phyloP scores from a whole-genome alignment of 2,113 vertebrate species.

The Pica pica region DNA sequence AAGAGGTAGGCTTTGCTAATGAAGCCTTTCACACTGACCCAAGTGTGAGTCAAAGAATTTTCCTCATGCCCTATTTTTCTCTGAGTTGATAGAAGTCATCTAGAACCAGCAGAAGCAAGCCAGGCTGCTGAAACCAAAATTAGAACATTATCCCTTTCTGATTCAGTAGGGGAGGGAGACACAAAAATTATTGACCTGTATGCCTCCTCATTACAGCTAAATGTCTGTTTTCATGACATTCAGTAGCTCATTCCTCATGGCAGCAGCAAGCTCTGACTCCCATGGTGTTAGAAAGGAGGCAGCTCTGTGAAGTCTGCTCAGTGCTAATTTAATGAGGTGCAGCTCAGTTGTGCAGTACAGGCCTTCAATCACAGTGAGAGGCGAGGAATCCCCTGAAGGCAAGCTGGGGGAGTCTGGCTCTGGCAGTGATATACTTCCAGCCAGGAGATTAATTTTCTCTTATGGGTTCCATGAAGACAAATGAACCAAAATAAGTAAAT shows the following conservation, averaged over 20 bases:
- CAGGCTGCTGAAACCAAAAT: background rate
- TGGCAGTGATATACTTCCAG: background rate
- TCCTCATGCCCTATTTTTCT: background rate
- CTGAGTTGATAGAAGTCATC: background rate
- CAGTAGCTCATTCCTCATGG: background rate
- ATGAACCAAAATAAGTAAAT: background rate
- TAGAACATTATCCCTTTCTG: background rate
- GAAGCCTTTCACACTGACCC: background rate
- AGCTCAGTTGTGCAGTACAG: background rate
- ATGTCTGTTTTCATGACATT: background rate
- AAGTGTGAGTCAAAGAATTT: background rate
- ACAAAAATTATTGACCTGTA: background rate
- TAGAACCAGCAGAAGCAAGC: background rate
- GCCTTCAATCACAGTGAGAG: slow-evolving; percentile 1
- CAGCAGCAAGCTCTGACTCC: background rate
- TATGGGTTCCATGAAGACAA: slow-evolving; percentile 8
- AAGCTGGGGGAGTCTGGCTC: background rate
- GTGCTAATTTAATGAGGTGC: slow-evolving; percentile 2
- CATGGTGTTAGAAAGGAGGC: background rate
- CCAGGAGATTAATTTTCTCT: background rate
- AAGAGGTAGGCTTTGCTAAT: background rate
- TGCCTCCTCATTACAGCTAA: background rate
- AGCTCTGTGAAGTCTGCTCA: background rate
- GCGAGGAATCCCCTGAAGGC: background rate
- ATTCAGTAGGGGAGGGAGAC: background rate